Base-by-base conservation (phyloP, 2,797 vertebrate species). In the Hoplostethus atlanticus region DNA sequence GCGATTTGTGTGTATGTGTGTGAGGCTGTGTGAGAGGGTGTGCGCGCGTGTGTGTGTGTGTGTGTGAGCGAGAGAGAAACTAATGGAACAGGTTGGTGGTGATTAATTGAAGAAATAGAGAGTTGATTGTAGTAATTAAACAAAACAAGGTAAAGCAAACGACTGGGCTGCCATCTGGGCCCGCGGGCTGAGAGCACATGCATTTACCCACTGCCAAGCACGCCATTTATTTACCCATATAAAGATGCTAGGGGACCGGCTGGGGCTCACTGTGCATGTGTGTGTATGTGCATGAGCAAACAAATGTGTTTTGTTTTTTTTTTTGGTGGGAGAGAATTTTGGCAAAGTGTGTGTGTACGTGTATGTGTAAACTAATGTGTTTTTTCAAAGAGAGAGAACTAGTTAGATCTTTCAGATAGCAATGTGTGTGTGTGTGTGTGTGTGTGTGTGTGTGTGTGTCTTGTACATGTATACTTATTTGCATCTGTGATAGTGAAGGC, bases 121-220 rank as follows among this genome's bases (percentile, higher is more conserved):
- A 97, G 97, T 98, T 97, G 96, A 98, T 98, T 97, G 97, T 98
- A 96, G 96, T 97, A 97, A 98, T 98, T 98, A 98, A 97, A 96
- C 96, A 97, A 97, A 98, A 97, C 97, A 97, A 97, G 97, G 96
- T 97, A 96, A 97, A 97, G 96, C 96, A 97, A 97, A 97, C 96
- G 96, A 97, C 96, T 96, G 94, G 60, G 91, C 85, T 71, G 88
- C 97, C 97, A 97, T 98, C 96, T 98, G 97, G 96, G 94, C 96
- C 96, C 92, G 93, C 94, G 93, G 95, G 91, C 95, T 92, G 95
- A 94, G 96, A 95, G 85, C 80, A 93, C 96, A 95, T 92, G 95
- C 96, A 96, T 96, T 92, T 96, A 96, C 96, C 95, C 93, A 94
- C 94, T 89, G 94, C 95, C 96, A 96, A 96, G 95, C 96, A 94